phyloP scores from a whole-genome alignment of 2,113 vertebrate species.

The Gopherus evgoodei region DNA sequence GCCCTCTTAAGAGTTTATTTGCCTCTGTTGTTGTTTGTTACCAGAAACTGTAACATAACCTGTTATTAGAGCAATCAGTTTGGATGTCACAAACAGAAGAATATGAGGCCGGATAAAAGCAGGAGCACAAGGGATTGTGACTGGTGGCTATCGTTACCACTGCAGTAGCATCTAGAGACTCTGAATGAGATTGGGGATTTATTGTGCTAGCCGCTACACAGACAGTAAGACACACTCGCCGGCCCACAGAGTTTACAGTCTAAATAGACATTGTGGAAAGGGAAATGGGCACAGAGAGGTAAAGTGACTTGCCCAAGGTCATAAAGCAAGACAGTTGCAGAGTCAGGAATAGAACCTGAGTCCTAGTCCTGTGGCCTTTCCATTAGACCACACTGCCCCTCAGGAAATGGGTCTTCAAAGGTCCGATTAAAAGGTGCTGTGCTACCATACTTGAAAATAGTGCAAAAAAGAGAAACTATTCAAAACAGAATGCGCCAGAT shows the following conservation, averaged over 20 bases:
- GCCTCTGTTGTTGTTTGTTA: neutral
- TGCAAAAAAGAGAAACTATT: neutral
- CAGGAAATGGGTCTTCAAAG: neutral
- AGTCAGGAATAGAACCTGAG: neutral
- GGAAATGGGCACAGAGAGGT: neutral
- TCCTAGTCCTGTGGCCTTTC: rapidly evolving
- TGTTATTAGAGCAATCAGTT: neutral
- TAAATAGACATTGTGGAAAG: neutral
- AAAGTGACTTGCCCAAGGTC: neutral
- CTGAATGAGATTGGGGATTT: rapidly evolving
- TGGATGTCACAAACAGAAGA: rapidly evolving
- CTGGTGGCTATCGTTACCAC: rapidly evolving
- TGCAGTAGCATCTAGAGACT: neutral
- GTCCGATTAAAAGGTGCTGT: neutral
- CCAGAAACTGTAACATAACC: neutral
- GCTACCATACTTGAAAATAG: neutral
- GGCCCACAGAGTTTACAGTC: neutral
- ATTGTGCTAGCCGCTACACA: neutral
- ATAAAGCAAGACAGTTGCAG: neutral
- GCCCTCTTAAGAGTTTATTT: neutral
- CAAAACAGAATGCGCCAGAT: neutral
- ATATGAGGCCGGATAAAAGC: rapidly evolving
- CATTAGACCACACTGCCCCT: neutral
- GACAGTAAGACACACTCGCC: neutral
- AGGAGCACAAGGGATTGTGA: neutral